Evolutionary conservation across 2,797 vertebrate species (phyloP), one percentile per base, ranked within the genome.

Genomic region (Anguilla anguilla): DNA sequence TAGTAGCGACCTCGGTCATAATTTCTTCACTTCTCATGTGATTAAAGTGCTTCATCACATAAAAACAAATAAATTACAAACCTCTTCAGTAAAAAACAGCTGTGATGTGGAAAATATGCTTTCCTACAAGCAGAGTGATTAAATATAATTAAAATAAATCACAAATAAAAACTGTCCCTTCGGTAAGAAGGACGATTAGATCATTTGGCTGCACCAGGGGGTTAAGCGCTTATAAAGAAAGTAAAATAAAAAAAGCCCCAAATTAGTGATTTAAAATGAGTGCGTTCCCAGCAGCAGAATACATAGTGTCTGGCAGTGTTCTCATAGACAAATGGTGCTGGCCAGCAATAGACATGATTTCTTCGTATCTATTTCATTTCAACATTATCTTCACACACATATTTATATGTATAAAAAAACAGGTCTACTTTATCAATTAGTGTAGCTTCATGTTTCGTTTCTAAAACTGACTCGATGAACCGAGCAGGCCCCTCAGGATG

Each of bases 11-110:
- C 22, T 83, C n/a, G 49, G 51, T 25, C 82, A 28, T 31, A 13
- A 15, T 84, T 57, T 84, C 51, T 46, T 55, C 61, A 19, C 25
- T 83, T 83, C 49, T 0, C 86, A 88, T 93, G 92, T 93, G 92
- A 95, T 94, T 91, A 93, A 94, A 93, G 93, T 91, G 93, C 91
- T 88, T 91, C 90, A 86, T 90, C 67, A 39, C 55, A 87, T 84
- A 85, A 31, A 89, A 25, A 49, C 28, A 84, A 46, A 86, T 83
- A 46, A 57, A 88, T 77, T 39, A 83, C 64, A 72, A 1, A 72
- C 67, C 22, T 81, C 61, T 43, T 28, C 17, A n/a, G 19, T 39
- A 55, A 53, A 69, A 69, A 53, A 85, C 43, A 87, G 31, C 81
- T 51, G 83, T 72, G 81, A 82, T 28, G 17, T 46, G 49, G 22